phyloP scores from a whole-genome alignment of 1,140 invertebrate genomes.

The Diuraphis noxia region DNA sequence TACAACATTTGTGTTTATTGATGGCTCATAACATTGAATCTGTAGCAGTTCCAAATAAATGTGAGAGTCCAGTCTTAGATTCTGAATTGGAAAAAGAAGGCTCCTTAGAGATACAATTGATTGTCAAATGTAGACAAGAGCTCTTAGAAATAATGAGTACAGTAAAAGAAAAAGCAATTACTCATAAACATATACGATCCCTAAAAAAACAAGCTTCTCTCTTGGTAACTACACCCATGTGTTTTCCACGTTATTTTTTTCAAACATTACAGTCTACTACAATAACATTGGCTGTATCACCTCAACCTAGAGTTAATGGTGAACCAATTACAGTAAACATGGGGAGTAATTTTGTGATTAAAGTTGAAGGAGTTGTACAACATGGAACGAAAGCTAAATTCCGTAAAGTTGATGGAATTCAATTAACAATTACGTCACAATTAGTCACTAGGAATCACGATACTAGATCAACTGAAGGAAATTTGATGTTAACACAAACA shows the following conservation, averaged over 20 bases:
- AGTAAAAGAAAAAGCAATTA: slow-evolving; percentile 57
- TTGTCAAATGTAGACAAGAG: slow-evolving; percentile 63
- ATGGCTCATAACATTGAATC: slow-evolving; percentile 77
- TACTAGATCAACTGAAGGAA: slow-evolving; percentile 22
- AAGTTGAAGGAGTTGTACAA: slow-evolving; percentile 84
- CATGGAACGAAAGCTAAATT: slow-evolving; percentile 71
- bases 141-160: slow-evolving; percentile 62
- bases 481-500: slow-evolving; percentile 45
- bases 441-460: slow-evolving; percentile 58
- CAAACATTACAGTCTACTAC: slow-evolving; percentile 80
- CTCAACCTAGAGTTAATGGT: slow-evolving; percentile 75
- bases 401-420: slow-evolving; percentile 67
- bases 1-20: slow-evolving; percentile 77
- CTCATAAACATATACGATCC: slow-evolving; percentile 66
- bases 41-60: slow-evolving; percentile 63
- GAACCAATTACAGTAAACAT: slow-evolving; percentile 77
- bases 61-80: slow-evolving; percentile 63
- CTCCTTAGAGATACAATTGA: slow-evolving; percentile 63
- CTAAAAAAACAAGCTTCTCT: slow-evolving; percentile 70
- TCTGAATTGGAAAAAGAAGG: slow-evolving; percentile 60
- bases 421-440: slow-evolving; percentile 21
- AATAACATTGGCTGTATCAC: slow-evolving; percentile 72
- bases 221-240: slow-evolving; percentile 70
- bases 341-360: slow-evolving; percentile 78
- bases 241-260: slow-evolving; percentile 84